Conservation (phyloP, 2,797 vertebrate genomes). For the Trichosurus vulpecula region DNA sequence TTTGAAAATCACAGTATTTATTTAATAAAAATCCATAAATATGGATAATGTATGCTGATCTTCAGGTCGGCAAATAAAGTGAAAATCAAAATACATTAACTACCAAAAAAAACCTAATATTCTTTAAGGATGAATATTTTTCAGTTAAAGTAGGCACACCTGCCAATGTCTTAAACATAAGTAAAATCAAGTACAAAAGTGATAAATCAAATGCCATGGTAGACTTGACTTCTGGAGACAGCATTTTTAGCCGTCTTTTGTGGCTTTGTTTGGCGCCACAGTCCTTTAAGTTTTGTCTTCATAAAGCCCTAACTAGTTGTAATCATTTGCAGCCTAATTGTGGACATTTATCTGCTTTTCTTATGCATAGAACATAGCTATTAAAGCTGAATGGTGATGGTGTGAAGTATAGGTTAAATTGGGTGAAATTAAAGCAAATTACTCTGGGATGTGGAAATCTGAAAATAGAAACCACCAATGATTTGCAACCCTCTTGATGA, state of each 20-base stretch:
- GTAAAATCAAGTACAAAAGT: constrained; percentile 88
- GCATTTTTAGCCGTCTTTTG: constrained; percentile 88
- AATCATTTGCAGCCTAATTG: constrained; percentile 97
- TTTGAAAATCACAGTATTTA: constrained; percentile 55
- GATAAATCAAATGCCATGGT: constrained; percentile 86
- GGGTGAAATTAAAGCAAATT: constrained; percentile 99
- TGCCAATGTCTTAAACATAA: constrained; percentile 90
- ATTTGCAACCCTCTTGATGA: constrained; percentile 93
- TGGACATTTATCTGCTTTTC: constrained; percentile 96
- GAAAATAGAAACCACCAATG: constrained; percentile 92
- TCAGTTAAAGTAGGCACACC: constrained; percentile 88
- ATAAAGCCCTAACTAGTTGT: constrained; percentile 91
- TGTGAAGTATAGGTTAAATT: constrained; percentile 98
- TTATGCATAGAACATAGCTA: constrained; percentile 91
- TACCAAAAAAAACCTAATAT: constrained; percentile 81
- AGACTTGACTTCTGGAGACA: constrained; percentile 89
- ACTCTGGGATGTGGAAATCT: constrained; percentile 93
- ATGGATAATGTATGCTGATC: constrained; percentile 73
- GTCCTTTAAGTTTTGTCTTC: constrained; percentile 92
- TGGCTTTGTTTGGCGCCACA: constrained; percentile 91
- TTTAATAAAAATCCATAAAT: constrained; percentile 72
- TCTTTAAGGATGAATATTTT: constrained; percentile 86
- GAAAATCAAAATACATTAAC: constrained; percentile 80
- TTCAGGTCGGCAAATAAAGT: constrained; percentile 78
- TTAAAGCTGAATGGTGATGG: constrained; percentile 95